phyloP scores from a whole-genome alignment of 30 jellyfish, hydroid and myxozoan species.

The Clytia hemisphaerica region DNA sequence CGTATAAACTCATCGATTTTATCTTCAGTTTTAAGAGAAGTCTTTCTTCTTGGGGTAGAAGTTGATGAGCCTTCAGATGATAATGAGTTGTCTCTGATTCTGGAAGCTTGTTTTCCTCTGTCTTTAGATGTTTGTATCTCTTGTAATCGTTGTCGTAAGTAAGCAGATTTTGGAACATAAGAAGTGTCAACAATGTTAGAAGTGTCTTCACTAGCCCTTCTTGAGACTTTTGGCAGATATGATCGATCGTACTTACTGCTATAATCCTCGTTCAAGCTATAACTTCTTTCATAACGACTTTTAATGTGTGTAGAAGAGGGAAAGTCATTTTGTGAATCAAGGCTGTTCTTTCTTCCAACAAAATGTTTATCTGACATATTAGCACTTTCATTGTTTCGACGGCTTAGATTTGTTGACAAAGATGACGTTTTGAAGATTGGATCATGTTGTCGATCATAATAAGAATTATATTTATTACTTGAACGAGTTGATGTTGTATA shows the following conservation, averaged over 20 bases:
- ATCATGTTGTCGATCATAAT: too few relatives aligned
- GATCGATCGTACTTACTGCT: neutral
- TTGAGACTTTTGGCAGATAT: neutral
- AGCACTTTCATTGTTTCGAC: too few relatives aligned
- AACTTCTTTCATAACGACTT: too few relatives aligned
- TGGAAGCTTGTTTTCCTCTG: neutral
- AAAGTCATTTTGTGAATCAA: too few relatives aligned
- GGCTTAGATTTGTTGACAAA: too few relatives aligned
- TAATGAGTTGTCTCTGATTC: neutral
- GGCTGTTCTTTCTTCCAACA: too few relatives aligned
- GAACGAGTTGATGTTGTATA: too few relatives aligned
- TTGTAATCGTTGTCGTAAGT: conserved; percentile 26
- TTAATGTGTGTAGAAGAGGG: too few relatives aligned
- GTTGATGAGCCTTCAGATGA: neutral
- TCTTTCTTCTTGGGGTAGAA: neutral
- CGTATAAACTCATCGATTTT: neutral
- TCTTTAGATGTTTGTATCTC: neutral
- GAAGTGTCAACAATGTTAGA: too few relatives aligned
- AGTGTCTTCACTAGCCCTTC: neutral
- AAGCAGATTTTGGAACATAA: conserved; percentile 35
- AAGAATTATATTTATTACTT: too few relatives aligned
- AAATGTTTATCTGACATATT: too few relatives aligned
- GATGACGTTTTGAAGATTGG: too few relatives aligned
- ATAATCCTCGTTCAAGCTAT: neutral
- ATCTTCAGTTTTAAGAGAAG: neutral